phyloP scores from a whole-genome alignment of 2,797 vertebrate species.

The Sorex maritimensis region DNA sequence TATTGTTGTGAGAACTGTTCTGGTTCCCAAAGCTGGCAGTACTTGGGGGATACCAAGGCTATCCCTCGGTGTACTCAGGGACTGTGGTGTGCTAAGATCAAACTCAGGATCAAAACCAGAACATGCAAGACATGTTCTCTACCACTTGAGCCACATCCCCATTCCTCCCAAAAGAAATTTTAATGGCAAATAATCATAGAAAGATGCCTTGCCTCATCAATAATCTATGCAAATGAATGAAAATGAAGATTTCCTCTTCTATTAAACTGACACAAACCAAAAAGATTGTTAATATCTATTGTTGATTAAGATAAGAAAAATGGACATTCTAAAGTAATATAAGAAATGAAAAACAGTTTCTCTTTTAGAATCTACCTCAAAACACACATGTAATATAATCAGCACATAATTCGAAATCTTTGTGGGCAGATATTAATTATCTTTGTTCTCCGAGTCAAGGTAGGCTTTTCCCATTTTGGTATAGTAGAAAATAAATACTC shows the following conservation, averaged over 20 bases:
- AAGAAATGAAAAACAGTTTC: not conserved
- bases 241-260: not conserved
- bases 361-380: not conserved
- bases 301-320: not conserved
- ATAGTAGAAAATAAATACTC: not conserved
- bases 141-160: too few species aligned
- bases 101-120: too few species aligned
- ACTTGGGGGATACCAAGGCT: too few species aligned
- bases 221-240: slow-evolving; percentile 9
- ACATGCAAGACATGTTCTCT: too few species aligned
- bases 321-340: not conserved
- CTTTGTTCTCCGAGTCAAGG: not conserved
- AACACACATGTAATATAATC: not conserved
- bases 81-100: not conserved
- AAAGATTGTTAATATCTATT: not conserved
- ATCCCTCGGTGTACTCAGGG: too few species aligned
- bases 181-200: not conserved
- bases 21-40: too few species aligned
- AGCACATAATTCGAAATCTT: slow-evolving; percentile 14
- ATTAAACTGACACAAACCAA: slow-evolving; percentile 29
- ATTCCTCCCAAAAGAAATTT: not conserved
- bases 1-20: too few species aligned
- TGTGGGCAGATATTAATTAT: not conserved
- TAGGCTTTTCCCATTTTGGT: not conserved
- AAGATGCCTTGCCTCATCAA: not conserved